Conservation (phyloP, 2,797 vertebrate species). For the Buphagus erythrorhynchus region DNA sequence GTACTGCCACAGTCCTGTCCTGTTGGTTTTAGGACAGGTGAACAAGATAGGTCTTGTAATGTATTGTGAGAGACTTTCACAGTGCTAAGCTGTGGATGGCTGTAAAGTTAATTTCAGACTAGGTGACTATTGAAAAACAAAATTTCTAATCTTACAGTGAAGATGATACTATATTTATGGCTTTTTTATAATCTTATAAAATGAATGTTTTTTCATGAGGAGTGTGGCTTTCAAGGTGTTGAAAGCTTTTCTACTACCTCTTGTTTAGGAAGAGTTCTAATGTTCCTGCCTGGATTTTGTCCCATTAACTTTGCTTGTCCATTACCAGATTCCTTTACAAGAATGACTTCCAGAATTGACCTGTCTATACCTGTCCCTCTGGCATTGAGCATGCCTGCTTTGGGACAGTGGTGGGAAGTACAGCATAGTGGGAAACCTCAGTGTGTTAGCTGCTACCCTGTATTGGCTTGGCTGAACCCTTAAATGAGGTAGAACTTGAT, state of each 20-base stretch:
- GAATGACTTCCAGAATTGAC: neutral
- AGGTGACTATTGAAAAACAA: neutral
- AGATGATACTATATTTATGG: neutral
- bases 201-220: neutral
- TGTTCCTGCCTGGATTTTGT: neutral
- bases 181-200: neutral
- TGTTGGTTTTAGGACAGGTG: neutral
- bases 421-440: neutral
- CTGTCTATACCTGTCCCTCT: neutral
- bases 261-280: neutral
- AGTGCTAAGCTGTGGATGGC: neutral
- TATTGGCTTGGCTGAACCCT: neutral
- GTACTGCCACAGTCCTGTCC: neutral
- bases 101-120: neutral
- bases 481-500: neutral
- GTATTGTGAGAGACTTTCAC: neutral
- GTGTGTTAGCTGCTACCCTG: neutral
- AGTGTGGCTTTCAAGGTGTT: neutral
- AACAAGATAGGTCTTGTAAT: neutral
- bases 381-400: neutral
- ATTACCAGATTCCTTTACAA: neutral
- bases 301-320: neutral
- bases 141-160: neutral
- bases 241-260: neutral
- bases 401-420: neutral